Percentiles rank a stretch among this genome's conserved stretches.
Evolutionary conservation across 1,140 invertebrate species (phyloP).

Genomic region (Zaprionus camerounensis): DNA sequence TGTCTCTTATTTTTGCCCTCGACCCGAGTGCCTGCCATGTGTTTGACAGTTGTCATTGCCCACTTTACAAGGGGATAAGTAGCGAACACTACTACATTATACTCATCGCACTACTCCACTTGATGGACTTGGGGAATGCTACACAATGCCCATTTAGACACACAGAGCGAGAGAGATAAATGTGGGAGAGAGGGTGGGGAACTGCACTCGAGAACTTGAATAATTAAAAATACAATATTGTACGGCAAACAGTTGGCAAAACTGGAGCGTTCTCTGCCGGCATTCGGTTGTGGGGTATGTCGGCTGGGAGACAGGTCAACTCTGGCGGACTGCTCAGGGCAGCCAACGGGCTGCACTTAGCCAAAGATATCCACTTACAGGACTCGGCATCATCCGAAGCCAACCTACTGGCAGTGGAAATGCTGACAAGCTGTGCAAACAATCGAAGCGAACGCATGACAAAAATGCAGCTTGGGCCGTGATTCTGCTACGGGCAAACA

Average conservation of each 20-base stretch:
- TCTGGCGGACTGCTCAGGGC: not conserved
- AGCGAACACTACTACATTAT: constrained; percentile 55
- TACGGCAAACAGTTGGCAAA: constrained; percentile 64
- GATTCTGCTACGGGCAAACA: constrained; percentile 44
- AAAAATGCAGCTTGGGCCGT: constrained; percentile 51
- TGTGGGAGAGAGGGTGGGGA: not conserved
- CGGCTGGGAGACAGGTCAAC: constrained; percentile 4
- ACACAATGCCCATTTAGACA: constrained; percentile 33
- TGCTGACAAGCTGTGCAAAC: constrained; percentile 67
- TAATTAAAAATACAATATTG: constrained; percentile 74
- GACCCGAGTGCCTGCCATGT: constrained; percentile 36
- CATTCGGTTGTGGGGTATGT: not conserved
- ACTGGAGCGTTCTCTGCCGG: constrained; percentile 36
- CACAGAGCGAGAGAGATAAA: not conserved
- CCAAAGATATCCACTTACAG: constrained; percentile 66
- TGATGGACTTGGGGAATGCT: constrained; percentile 35
- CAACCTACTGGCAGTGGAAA: constrained; percentile 44
- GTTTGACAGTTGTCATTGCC: constrained; percentile 56
- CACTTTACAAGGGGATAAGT: constrained; percentile 37
- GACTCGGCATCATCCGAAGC: constrained; percentile 22
- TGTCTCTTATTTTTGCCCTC: not conserved
- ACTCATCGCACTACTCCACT: constrained; percentile 35
- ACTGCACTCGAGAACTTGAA: constrained; percentile 61
- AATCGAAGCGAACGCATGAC: constrained; percentile 51
- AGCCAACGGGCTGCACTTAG: constrained; percentile 46